Percentiles rank a stretch among this genome's conserved stretches.
Evolutionary conservation across 92 coral and sea anemone species (phyloP).

Genomic region (Phenganax subtilis): DNA sequence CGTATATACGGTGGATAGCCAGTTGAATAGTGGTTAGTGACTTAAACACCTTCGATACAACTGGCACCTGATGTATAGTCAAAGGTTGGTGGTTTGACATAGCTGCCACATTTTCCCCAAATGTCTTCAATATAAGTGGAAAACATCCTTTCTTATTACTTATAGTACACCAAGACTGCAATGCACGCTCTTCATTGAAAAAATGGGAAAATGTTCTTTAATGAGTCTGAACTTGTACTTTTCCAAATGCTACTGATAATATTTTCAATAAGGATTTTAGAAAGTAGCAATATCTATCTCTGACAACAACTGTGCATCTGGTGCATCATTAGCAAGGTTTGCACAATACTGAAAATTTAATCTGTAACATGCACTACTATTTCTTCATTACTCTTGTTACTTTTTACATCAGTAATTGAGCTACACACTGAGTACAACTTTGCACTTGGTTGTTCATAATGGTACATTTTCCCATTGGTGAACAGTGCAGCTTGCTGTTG

Average conservation of each 20-base stretch:
- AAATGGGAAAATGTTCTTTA: slow-evolving; percentile 32
- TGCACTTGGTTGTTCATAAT: background rate
- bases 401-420: slow-evolving; percentile 6
- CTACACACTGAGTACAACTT: background rate
- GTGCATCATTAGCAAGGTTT: slow-evolving; percentile 13
- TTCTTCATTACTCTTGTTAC: slow-evolving; percentile 3
- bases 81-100: background rate
- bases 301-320: slow-evolving; percentile 15
- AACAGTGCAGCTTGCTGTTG: slow-evolving; percentile 34
- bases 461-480: slow-evolving; percentile 37
- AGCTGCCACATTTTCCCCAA: background rate
- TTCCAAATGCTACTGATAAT: slow-evolving; percentile 26
- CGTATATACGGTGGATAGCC: too few species aligned
- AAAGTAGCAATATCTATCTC: slow-evolving; percentile 40
- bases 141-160: slow-evolving; percentile 6
- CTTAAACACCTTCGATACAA: too few species aligned
- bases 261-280: slow-evolving; percentile 22
- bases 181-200: slow-evolving; percentile 41
- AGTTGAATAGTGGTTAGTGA: too few species aligned
- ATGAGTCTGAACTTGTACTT: slow-evolving; percentile 18
- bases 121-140: background rate
- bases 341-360: slow-evolving; percentile 23
- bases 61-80: background rate
- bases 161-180: slow-evolving; percentile 36
- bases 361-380: slow-evolving; percentile 7